A percentile compares a stretch with the other conserved stretches of the same genome.
These are phyloP conservation scores for Scylla paramamosain DNA, from an alignment of 1,140 invertebrate species.

Conservation along the genomic window DNA sequence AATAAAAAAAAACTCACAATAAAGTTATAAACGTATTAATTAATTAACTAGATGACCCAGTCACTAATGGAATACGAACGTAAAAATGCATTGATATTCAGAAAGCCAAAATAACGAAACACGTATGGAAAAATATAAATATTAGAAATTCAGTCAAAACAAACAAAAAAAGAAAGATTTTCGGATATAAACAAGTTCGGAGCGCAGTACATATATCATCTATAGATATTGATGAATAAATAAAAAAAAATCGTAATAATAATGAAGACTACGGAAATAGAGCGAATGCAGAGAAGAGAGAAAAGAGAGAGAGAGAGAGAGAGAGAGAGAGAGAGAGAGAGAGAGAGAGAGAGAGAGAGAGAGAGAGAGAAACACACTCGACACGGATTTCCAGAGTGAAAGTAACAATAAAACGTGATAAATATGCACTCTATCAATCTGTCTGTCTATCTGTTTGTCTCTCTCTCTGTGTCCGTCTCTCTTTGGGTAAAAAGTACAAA, in stretches of 20 bases:
- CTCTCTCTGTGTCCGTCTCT: background rate
- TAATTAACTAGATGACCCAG: slow-evolving; percentile 14
- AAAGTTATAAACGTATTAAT: slow-evolving; percentile 25
- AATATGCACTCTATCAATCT: slow-evolving; percentile 36
- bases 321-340: background rate
- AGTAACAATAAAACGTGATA: no score
- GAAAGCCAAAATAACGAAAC: slow-evolving; percentile 2
- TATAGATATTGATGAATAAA: background rate
- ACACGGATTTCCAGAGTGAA: no score
- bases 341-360: no score
- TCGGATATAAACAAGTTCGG: no score
- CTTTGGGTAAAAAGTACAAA: background rate
- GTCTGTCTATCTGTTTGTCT: slow-evolving; percentile 34
- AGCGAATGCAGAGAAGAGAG: background rate
- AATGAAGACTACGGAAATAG: background rate
- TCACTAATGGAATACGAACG: slow-evolving; percentile 22
- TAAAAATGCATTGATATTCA: slow-evolving; percentile 16
- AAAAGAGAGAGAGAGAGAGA: no score
- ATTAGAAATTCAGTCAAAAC: slow-evolving; percentile 5
- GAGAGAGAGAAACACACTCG: no score
- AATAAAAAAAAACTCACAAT: slow-evolving; percentile 9
- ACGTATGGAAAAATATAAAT: slow-evolving; percentile 1
- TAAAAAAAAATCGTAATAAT: background rate
- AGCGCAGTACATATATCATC: background rate
- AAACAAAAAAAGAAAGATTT: background rate